Evolutionary conservation across 2,888 invertebrate species (phyloP).

Genomic region (Panzeria rudis): DNA sequence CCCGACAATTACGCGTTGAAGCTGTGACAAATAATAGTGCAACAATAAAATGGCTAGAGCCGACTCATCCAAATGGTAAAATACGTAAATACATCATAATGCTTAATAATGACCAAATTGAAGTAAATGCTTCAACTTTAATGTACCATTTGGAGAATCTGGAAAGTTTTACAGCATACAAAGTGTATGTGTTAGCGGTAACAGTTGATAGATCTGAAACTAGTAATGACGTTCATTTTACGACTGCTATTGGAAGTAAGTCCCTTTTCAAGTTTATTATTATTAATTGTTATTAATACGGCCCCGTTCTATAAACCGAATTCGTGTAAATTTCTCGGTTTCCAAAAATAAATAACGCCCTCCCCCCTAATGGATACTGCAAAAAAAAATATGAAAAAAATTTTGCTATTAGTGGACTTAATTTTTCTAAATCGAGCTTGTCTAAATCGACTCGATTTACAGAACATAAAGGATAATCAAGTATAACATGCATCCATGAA

Average conservation of each 20-base stretch:
- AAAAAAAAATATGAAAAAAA: too few relatives aligned
- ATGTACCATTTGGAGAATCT: constrained; percentile 81
- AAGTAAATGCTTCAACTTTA: constrained; percentile 57
- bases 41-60: constrained; percentile 87
- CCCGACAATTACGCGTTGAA: constrained; percentile 84
- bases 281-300: neutral
- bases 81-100: constrained; percentile 82
- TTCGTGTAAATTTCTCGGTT: too few relatives aligned
- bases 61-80: constrained; percentile 89
- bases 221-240: constrained; percentile 84
- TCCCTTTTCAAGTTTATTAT: constrained; percentile 32
- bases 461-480: too few relatives aligned
- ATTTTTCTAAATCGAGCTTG: too few relatives aligned
- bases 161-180: constrained; percentile 87
- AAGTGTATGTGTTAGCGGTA: constrained; percentile 89
- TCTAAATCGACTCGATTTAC: too few relatives aligned
- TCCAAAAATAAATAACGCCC: too few relatives aligned
- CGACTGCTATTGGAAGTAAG: constrained; percentile 86
- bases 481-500: too few relatives aligned
- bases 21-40: constrained; percentile 86
- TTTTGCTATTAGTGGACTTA: too few relatives aligned
- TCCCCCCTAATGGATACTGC: too few relatives aligned
- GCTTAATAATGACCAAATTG: constrained; percentile 71
- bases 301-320: too few relatives aligned
- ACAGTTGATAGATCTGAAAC: constrained; percentile 87